Conservation (phyloP, 2,113 vertebrate species). For the Nannobrachium achirus region DNA sequence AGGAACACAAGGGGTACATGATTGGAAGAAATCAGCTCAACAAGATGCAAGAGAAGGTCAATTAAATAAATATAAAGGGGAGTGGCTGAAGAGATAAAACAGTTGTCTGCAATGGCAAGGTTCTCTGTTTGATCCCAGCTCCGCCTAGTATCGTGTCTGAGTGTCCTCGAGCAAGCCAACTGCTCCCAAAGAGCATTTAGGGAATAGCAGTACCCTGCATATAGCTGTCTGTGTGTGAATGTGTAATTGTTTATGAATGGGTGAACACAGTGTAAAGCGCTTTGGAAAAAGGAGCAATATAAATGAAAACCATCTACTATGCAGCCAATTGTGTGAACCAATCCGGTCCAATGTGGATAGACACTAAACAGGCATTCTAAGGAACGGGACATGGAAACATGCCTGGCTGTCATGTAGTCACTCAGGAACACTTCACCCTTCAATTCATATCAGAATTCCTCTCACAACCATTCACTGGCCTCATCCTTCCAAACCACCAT, state of each 20-base stretch:
- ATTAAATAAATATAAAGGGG: background rate
- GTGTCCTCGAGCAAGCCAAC: too few relatives aligned
- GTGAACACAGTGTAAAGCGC: too few relatives aligned
- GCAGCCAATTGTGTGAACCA: background rate
- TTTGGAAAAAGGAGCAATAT: too few relatives aligned
- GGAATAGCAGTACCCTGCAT: too few relatives aligned
- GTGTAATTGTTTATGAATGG: too few relatives aligned
- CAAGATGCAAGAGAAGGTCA: background rate
- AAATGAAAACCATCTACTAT: background rate
- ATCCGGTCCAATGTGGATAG: background rate
- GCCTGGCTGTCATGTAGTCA: background rate
- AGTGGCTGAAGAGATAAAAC: too few relatives aligned
- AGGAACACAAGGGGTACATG: conserved; percentile 12
- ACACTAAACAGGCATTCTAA: conserved; percentile 12
- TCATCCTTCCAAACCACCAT: conserved; percentile 64
- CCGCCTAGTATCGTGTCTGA: too few relatives aligned
- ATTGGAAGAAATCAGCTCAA: background rate
- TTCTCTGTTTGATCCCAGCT: too few relatives aligned
- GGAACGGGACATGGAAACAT: conserved; percentile 7
- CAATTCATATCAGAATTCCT: conserved; percentile 47
- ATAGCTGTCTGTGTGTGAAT: too few relatives aligned
- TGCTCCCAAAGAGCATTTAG: too few relatives aligned
- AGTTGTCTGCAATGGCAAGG: too few relatives aligned
- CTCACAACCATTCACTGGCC: conserved; percentile 31
- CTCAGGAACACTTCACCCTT: conserved; percentile 40